phyloP scores from a whole-genome alignment of 2,888 invertebrate genomes.

The Orthonychiurus folsomi region DNA sequence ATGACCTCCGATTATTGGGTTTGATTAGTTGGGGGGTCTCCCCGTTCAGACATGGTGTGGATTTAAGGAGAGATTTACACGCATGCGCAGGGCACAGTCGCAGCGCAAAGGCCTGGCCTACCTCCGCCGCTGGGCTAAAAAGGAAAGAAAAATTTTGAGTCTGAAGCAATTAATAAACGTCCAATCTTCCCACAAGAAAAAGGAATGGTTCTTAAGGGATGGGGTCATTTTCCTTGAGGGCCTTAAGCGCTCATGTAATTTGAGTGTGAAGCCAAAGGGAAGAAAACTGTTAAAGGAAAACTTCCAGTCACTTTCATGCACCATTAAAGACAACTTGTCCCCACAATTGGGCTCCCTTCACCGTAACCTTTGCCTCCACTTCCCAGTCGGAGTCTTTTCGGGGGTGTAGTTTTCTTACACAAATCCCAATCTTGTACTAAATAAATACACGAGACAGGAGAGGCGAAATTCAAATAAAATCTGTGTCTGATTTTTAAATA shows the following conservation, averaged over 20 bases:
- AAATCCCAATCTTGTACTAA: neutral
- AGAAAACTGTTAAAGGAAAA: neutral
- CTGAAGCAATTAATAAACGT: neutral
- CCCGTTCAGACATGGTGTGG: neutral
- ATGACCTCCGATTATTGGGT: neutral
- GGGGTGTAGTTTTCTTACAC: too few species aligned
- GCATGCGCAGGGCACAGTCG: too few species aligned
- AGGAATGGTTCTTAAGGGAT: too few species aligned
- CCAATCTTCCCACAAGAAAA: neutral
- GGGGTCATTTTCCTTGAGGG: neutral
- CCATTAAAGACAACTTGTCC: neutral
- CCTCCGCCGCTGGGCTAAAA: neutral
- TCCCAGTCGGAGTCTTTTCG: neutral
- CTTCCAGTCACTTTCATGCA: neutral
- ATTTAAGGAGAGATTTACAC: neutral
- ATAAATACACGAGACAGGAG: neutral
- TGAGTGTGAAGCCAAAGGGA: neutral
- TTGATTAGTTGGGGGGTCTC: neutral
- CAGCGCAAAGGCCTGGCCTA: too few species aligned
- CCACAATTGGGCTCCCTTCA: neutral
- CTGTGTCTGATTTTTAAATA: neutral
- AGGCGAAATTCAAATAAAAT: neutral
- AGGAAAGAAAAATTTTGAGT: neutral
- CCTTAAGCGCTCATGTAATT: neutral
- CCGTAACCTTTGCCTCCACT: neutral